These are phyloP conservation scores for Strigamia maritima DNA, from an alignment of 2,888 invertebrate genomes.

Conservation along the genomic window DNA sequence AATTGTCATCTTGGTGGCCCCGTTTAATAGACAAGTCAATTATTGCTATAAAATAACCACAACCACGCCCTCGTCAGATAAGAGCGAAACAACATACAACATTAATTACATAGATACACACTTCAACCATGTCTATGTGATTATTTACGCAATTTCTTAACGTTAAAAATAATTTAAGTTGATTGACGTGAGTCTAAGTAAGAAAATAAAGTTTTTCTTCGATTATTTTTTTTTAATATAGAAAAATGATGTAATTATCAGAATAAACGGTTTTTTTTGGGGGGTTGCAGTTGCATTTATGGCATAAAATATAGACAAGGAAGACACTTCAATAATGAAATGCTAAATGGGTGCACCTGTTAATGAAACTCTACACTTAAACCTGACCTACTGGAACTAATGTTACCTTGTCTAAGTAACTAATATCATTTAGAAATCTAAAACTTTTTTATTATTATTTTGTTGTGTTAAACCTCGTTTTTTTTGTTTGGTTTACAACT, in stretches of 20 bases:
- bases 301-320: neutral
- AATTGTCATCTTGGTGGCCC: neutral
- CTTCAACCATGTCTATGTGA: neutral
- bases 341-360: slow-evolving; percentile 11
- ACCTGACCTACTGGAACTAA: neutral
- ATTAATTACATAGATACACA: slow-evolving; percentile 13
- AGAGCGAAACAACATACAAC: neutral
- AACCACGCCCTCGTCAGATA: slow-evolving; percentile 14
- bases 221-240: no score
- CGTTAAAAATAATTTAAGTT: no score
- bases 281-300: neutral
- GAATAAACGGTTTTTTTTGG: neutral
- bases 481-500: no score
- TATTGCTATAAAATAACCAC: neutral
- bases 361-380: neutral
- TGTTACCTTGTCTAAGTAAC: neutral
- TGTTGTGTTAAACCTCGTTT: no score
- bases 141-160: neutral
- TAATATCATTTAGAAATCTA: no score
- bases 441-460: no score
- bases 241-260: no score
- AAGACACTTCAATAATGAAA: slow-evolving; percentile 3
- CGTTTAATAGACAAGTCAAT: slow-evolving; percentile 27
- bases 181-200: no score
- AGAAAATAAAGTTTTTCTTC: no score